Evolutionary conservation across 1,140 invertebrate genomes (phyloP).

Genomic region (Drosophila orosa): DNA sequence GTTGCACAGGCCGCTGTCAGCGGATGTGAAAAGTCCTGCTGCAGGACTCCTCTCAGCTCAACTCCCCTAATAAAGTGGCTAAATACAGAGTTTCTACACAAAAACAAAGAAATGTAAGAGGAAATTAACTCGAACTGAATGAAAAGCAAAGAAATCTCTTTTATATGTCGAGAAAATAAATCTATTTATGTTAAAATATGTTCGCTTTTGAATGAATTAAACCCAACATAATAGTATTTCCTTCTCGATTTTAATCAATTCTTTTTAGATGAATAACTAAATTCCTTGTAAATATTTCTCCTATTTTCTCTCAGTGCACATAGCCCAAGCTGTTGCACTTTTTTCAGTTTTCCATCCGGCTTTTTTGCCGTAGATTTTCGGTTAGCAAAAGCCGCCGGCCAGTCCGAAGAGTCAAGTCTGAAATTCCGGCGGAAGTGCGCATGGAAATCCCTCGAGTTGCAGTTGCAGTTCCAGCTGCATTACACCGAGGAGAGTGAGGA

Average conservation of each 20-base stretch:
- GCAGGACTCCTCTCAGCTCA: constrained; percentile 52
- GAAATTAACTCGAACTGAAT: background rate
- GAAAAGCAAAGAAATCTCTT: background rate
- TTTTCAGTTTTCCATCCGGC: constrained; percentile 20
- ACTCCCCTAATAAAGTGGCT: constrained; percentile 67
- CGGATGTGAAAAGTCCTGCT: constrained; percentile 77
- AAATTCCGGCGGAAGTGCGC: constrained; percentile 77
- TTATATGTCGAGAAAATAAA: background rate
- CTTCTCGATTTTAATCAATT: no score
- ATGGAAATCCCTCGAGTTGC: constrained; percentile 49
- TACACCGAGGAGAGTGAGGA: background rate
- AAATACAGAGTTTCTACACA: constrained; percentile 29
- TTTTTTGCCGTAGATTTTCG: constrained; percentile 18
- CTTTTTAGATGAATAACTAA: no score
- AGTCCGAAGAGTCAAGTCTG: constrained; percentile 68
- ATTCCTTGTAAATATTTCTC: background rate
- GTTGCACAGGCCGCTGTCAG: constrained; percentile 40
- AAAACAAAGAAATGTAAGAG: constrained; percentile 9
- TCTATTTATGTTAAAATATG: background rate
- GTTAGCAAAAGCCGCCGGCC: constrained; percentile 56
- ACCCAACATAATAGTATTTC: no score
- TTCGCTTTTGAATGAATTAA: no score
- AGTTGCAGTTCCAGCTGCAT: constrained; percentile 20
- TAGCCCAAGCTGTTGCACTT: constrained; percentile 72
- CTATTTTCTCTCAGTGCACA: background rate